Conservation (phyloP, 2,888 invertebrate species). For the Sinopyrophorus schimmeli region DNA sequence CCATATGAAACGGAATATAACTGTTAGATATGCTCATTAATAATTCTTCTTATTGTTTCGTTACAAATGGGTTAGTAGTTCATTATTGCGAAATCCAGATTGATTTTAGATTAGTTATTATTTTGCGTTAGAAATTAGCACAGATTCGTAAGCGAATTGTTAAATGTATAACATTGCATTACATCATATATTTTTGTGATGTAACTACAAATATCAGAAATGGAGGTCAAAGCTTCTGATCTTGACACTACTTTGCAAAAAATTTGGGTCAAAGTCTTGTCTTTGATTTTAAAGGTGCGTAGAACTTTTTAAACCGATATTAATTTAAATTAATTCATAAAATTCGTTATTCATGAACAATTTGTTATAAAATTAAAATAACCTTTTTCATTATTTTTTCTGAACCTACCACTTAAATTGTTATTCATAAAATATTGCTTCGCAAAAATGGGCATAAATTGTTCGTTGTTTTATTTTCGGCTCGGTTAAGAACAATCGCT, state of each 20-base stretch:
- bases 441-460: too few species aligned
- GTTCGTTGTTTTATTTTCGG: too few species aligned
- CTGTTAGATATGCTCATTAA: not conserved
- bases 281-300: conserved; percentile 23
- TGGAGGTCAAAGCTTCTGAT: conserved; percentile 33
- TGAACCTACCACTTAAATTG: too few species aligned
- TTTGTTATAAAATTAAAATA: too few species aligned
- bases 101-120: conserved; percentile 13
- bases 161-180: conserved; percentile 24
- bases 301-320: conserved; percentile 9
- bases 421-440: too few species aligned
- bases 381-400: too few species aligned
- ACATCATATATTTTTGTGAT: conserved; percentile 27
- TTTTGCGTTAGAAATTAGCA: conserved; percentile 14
- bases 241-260: conserved; percentile 36
- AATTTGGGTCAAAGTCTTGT: conserved; percentile 38
- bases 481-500: too few species aligned
- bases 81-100: conserved; percentile 22
- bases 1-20: too few species aligned
- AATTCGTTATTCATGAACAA: too few species aligned
- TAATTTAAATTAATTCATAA: too few species aligned
- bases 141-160: conserved; percentile 22
- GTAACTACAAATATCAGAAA: conserved; percentile 25
- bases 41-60: conserved; percentile 1
- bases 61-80: conserved; percentile 22